These are phyloP conservation scores for Mystacides longicornis DNA, from an alignment of 2,888 invertebrate genomes.

Conservation along the genomic window DNA sequence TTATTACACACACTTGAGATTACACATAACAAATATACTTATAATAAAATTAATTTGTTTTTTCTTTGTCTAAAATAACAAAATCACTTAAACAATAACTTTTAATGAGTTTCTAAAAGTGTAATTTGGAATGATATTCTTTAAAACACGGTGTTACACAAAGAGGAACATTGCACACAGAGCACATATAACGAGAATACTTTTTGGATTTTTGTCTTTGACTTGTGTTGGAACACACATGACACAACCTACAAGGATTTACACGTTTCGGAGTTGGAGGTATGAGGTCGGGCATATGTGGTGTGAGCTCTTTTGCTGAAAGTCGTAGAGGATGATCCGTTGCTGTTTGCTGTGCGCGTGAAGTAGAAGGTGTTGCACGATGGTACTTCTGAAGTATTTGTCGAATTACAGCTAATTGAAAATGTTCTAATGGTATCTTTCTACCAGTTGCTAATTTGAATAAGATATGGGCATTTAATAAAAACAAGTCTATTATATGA, in stretches of 20 bases:
- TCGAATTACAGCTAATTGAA: slow-evolving; percentile 9
- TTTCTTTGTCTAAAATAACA: no score
- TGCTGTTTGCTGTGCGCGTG: not conserved
- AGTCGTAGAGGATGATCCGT: no score
- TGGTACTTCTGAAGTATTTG: not conserved
- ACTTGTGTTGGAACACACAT: not conserved
- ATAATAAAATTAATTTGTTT: no score
- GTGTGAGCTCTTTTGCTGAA: no score
- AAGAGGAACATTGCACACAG: not conserved
- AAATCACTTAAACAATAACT: no score
- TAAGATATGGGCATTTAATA: slow-evolving; percentile 9
- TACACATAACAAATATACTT: no score
- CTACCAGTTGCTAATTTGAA: not conserved
- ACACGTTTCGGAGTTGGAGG: not conserved
- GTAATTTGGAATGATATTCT: no score
- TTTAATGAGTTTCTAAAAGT: no score
- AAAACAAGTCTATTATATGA: slow-evolving; percentile 8
- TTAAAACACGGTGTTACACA: slow-evolving; percentile 7
- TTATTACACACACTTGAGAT: no score
- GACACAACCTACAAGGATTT: not conserved
- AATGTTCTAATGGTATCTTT: slow-evolving; percentile 6
- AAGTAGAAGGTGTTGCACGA: not conserved
- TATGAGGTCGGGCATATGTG: no score
- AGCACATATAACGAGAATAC: not conserved
- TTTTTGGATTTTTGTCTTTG: not conserved